Evolutionary conservation across 2,113 vertebrate species (phyloP).

Genomic region (Donacobius atricapilla): DNA sequence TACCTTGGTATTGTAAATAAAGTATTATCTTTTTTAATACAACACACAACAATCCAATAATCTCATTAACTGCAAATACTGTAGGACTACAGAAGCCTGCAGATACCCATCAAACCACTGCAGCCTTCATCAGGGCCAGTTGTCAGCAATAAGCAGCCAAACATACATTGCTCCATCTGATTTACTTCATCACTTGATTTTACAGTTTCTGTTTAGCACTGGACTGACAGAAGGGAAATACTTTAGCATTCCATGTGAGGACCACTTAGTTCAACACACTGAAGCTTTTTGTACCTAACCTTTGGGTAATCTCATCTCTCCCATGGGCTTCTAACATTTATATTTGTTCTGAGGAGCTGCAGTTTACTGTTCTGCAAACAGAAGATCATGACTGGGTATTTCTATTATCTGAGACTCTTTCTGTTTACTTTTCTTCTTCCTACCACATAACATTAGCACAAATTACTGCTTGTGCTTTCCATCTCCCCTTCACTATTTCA

Average conservation of each 20-base stretch:
- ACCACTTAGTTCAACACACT: background rate
- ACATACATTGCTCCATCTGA: background rate
- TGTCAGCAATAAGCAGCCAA: background rate
- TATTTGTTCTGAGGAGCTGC: background rate
- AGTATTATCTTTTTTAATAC: background rate
- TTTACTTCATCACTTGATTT: background rate
- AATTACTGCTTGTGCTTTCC: background rate
- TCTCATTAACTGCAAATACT: background rate
- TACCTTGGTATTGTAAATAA: background rate
- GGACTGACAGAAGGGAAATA: background rate
- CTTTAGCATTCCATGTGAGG: background rate
- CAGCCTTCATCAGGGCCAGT: background rate
- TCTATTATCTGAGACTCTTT: background rate
- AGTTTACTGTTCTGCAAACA: background rate
- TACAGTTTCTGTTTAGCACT: background rate
- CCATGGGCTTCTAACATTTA: background rate
- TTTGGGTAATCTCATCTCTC: background rate
- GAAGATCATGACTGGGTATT: background rate
- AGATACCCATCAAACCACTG: background rate
- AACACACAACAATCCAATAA: background rate
- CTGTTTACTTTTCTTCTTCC: background rate
- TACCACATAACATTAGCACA: background rate
- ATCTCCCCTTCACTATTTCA: background rate
- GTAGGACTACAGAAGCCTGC: background rate
- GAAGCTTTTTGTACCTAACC: background rate